Evolutionary conservation across 2,797 vertebrate species (phyloP).

Genomic region (Anableps anableps): DNA sequence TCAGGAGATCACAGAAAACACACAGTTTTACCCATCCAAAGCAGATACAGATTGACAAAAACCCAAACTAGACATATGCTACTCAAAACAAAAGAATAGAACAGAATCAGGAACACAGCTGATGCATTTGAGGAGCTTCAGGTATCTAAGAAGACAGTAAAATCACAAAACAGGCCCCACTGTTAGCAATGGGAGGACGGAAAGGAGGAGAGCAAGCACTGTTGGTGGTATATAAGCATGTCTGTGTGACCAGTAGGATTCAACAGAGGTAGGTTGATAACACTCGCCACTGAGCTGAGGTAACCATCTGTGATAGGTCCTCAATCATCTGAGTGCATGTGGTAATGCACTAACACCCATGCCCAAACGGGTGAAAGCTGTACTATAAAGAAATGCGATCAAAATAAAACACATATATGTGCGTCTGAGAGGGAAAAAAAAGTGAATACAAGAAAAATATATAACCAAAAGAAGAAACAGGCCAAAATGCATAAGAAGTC

Average conservation of each 20-base stretch:
- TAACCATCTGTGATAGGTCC: constrained; percentile 72
- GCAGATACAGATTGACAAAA: constrained; percentile 3
- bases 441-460: too few relatives aligned
- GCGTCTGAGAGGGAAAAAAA: constrained; percentile 5
- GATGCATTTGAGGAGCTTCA: background rate
- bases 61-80: constrained; percentile 20
- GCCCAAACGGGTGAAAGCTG: constrained; percentile 10
- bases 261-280: constrained; percentile 63
- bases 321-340: constrained; percentile 59
- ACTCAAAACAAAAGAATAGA: constrained; percentile 4
- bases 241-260: constrained; percentile 58
- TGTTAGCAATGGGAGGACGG: constrained; percentile 11
- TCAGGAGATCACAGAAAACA: constrained; percentile 28
- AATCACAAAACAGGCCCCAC: background rate
- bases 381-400: constrained; percentile 13
- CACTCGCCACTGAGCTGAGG: constrained; percentile 69
- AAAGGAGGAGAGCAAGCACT: constrained; percentile 30
- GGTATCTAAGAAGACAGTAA: background rate
- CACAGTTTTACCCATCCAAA: constrained; percentile 11
- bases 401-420: constrained; percentile 30
- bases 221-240: background rate
- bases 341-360: background rate
- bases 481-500: background rate
- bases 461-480: too few relatives aligned
- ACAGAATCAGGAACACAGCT: constrained; percentile 5